Conservation (phyloP, 2,113 vertebrate genomes). For the Anthoscopus minutus region DNA sequence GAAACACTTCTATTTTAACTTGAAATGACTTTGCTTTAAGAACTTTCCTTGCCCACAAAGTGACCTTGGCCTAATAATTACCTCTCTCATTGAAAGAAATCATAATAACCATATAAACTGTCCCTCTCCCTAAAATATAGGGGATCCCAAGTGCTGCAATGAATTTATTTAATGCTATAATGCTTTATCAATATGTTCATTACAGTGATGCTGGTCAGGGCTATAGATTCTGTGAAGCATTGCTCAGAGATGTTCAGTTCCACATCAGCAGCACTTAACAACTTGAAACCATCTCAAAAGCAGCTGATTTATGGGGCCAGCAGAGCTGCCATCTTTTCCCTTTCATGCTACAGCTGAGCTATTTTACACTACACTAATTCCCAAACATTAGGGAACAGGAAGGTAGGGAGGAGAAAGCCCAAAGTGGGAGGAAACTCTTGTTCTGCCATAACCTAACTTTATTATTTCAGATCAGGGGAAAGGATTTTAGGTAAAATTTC, state of each 20-base stretch:
- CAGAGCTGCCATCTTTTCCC: neutral
- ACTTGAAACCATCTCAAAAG: neutral
- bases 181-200: constrained; percentile 57
- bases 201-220: neutral
- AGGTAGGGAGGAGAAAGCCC: neutral
- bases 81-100: constrained; percentile 7
- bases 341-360: neutral
- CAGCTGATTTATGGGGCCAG: neutral
- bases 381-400: neutral
- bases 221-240: neutral
- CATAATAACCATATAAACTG: constrained; percentile 42
- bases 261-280: neutral
- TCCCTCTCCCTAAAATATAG: constrained; percentile 29
- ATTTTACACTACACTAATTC: constrained; percentile 1
- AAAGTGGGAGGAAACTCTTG: neutral
- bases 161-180: constrained; percentile 47
- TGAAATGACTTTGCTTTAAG: constrained; percentile 39
- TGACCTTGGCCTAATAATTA: constrained; percentile 64
- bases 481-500: neutral
- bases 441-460: neutral
- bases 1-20: constrained; percentile 22
- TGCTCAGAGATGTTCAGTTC: constrained; percentile 20
- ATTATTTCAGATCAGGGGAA: neutral
- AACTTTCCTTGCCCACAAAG: constrained; percentile 33
- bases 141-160: constrained; percentile 29